A percentile compares a stretch with the other conserved stretches of the same genome.
These are phyloP conservation scores for Gymnarchus niloticus DNA, from an alignment of 2,113 vertebrate genomes.

Conservation along the genomic window DNA sequence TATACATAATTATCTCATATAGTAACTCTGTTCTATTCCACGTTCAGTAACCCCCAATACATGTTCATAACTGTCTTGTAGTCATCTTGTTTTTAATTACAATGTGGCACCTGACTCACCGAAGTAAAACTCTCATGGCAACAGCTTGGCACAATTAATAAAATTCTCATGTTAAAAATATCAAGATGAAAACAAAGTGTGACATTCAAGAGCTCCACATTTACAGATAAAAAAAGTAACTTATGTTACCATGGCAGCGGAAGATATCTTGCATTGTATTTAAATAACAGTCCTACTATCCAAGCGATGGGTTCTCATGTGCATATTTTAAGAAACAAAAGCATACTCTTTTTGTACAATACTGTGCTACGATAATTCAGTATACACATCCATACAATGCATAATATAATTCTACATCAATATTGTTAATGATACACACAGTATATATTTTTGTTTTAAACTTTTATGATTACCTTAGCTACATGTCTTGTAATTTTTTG, in stretches of 20 bases:
- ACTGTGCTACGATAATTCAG: not conserved
- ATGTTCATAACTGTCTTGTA: not conserved
- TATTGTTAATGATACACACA: not conserved
- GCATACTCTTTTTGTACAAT: not conserved
- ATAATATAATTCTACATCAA: not conserved
- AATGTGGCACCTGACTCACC: not conserved
- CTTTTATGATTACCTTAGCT: not conserved
- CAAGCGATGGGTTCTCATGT: not conserved
- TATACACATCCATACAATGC: not conserved
- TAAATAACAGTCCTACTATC: not conserved
- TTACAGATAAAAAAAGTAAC: not conserved
- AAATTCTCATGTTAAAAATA: not conserved
- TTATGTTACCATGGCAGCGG: not conserved
- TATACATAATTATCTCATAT: no score
- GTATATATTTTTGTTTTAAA: not conserved
- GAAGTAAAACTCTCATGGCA: not conserved
- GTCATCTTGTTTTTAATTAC: conserved; percentile 6
- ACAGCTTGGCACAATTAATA: not conserved
- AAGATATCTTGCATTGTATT: not conserved
- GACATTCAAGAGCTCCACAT: not conserved
- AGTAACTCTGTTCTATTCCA: not conserved
- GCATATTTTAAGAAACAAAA: not conserved
- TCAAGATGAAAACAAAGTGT: not conserved
- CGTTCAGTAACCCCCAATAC: not conserved
- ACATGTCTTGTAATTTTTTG: not conserved